Base-by-base conservation (phyloP, 2,888 invertebrate species). In the Drosophila affinis region DNA sequence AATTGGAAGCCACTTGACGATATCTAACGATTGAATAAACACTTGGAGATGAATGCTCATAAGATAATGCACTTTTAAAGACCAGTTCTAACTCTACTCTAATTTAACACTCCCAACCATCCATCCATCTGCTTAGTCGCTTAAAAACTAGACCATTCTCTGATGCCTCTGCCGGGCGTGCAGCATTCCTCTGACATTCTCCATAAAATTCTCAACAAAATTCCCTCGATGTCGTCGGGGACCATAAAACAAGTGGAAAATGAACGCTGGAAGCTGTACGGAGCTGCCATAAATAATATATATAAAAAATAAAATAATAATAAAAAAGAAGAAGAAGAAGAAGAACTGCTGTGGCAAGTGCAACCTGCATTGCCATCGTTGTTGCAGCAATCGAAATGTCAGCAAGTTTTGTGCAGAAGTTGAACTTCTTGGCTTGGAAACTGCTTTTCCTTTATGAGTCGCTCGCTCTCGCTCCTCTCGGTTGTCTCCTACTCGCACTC, bases 311-410 rank as follows among this genome's bases (percentile, higher is more conserved):
- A n/a, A n/a, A 39, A 39, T 39, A 39, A 51, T 69, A 56, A 49
- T 45, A 65, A n/a, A n/a, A n/a, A n/a, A n/a, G n/a, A n/a, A n/a
- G n/a, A 5, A 34, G 46, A 49, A 55, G 53, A 0, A 27, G 63
- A 68, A 49, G 49, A 68, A 61, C 74, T 51, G 51, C 39, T n/a
- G 51, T n/a, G 18, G 39, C 70, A 59, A 67, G 29, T 57, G 64
- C 61, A 62, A 49, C 53, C 51, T 57, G 76, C 75, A 76, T 49
- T 67, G 54, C 87, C 74, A 56, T 73, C 56, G 53, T 70, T 73
- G 70, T 67, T 76, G 71, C 64, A 61, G 69, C 73, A 88, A 77
- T 73, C 65, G 65, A 87, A 85, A 88, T 85, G 89, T 88, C 84
- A 85, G 84, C 89, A 85, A 84, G 63, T 87, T 81, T 81, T 70